phyloP scores from a whole-genome alignment of 92 coral and sea anemone species.

The Porites divaricata region DNA sequence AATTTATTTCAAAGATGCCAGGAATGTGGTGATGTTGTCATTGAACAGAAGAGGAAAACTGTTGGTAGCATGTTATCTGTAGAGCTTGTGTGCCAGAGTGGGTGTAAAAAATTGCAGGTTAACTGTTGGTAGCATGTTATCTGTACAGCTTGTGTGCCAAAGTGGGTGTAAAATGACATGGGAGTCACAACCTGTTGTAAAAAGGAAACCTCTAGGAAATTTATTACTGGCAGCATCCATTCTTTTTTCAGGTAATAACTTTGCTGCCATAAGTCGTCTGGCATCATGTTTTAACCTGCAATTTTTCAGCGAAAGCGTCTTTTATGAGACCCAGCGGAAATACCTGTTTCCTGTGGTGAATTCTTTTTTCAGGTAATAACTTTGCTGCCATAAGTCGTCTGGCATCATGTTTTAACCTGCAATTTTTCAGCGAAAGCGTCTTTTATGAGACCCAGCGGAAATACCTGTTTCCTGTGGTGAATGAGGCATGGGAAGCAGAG shows the following conservation, averaged over 20 bases:
- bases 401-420: conserved; percentile 44
- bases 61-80: conserved; percentile 55
- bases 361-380: conserved; percentile 59
- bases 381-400: conserved; percentile 44
- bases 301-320: no score
- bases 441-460: conserved; percentile 43
- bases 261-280: no score
- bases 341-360: no score
- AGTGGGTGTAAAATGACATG: conserved; percentile 23
- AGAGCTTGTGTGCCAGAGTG: conserved; percentile 34
- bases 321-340: no score
- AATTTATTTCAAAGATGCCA: conserved; percentile 2
- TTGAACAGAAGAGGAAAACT: conserved; percentile 24
- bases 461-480: conserved; percentile 53
- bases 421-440: conserved; percentile 43
- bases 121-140: no score
- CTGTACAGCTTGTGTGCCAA: no score
- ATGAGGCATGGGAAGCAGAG: conserved; percentile 39
- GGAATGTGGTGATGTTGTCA: conserved; percentile 42
- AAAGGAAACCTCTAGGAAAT: conserved; percentile 54
- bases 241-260: no score
- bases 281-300: no score
- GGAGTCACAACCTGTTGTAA: conserved; percentile 60
- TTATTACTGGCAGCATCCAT: conserved; percentile 58
- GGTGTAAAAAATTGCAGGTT: no score